Evolutionary conservation across 2,888 invertebrate species (phyloP).

Genomic region (Gastracanthus pulcherrimus): DNA sequence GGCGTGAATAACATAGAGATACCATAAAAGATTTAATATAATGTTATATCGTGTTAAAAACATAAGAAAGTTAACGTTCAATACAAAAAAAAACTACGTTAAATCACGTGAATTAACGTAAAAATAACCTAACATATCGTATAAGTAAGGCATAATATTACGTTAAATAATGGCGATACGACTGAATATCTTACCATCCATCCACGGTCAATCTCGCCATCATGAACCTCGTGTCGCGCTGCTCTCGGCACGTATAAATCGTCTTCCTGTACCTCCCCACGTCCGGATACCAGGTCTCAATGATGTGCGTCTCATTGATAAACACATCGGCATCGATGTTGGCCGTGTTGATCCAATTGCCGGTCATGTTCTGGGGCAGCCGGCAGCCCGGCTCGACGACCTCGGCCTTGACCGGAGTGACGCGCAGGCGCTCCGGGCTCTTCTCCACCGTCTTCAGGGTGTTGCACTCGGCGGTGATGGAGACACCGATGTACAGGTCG

Average conservation of each 20-base stretch:
- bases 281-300: conserved; percentile 96
- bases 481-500: conserved; percentile 93
- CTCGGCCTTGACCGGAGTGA: conserved; percentile 94
- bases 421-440: conserved; percentile 91
- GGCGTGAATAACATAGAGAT: too few relatives aligned
- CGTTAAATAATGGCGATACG: background rate
- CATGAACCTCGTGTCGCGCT: conserved; percentile 93
- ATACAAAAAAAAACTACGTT: too few relatives aligned
- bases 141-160: too few relatives aligned
- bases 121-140: too few relatives aligned
- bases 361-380: conserved; percentile 94
- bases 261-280: conserved; percentile 91
- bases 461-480: conserved; percentile 96
- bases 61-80: too few relatives aligned
- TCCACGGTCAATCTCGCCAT: conserved; percentile 98
- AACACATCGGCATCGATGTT: conserved; percentile 96
- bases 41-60: too few relatives aligned
- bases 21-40: too few relatives aligned
- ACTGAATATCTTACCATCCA: conserved; percentile 84
- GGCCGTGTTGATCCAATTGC: conserved; percentile 98
- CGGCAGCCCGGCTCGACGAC: conserved; percentile 94
- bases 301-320: conserved; percentile 97
- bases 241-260: conserved; percentile 96
- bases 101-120: too few relatives aligned
- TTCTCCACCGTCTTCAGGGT: conserved; percentile 95